Base-by-base conservation (phyloP, 2,888 invertebrate species). In the Eledone cirrhosa region DNA sequence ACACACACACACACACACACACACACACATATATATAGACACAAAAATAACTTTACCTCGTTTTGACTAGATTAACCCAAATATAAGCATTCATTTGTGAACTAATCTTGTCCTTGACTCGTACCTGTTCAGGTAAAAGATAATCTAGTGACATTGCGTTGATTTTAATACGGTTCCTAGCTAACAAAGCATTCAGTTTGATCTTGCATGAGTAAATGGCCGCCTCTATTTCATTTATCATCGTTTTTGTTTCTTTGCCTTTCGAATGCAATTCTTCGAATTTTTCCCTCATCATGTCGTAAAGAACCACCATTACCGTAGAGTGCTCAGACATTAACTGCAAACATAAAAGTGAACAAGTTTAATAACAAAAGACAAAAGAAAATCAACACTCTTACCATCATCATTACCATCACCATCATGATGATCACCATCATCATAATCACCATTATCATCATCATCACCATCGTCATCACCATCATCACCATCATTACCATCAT, bases 51-150 rank as follows among this genome's bases (percentile, higher is more conserved):
- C 11, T 83, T 83, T 80, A 90, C 90, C 82, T 86, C 14, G 87
- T 86, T 81, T 87, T 90, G 48, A 86, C 80, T 76, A 84, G 84
- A 81, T 90, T 90, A 65, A 90, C 86, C 90, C 90, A 90, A 27
- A 85, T 79, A 80, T 86, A 88, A 4, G 88, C 84, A 13, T 88
- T 88, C 80, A 87, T 83, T 48, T 86, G 84, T n/a, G 85, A 84
- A 19, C 84, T 83, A 53, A 86, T 82, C 65, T 86, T 84, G 47
- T 88, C 87, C 65, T 87, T 86, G 77, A 85, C 83, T 33, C 90
- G 81, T 16, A 90, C 86, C 33, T 82, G 84, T 59, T 87, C 88
- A 7, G 90, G 90, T 63, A 90, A 84, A 29, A 90, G 83, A 65
- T 85, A 84, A 78, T 90, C 89, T 27, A 90, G 78, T 22, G 87